Evolutionary conservation across 2,888 invertebrate species (phyloP), one percentile per base, ranked within the genome.

Genomic region (Carabus problematicus): DNA sequence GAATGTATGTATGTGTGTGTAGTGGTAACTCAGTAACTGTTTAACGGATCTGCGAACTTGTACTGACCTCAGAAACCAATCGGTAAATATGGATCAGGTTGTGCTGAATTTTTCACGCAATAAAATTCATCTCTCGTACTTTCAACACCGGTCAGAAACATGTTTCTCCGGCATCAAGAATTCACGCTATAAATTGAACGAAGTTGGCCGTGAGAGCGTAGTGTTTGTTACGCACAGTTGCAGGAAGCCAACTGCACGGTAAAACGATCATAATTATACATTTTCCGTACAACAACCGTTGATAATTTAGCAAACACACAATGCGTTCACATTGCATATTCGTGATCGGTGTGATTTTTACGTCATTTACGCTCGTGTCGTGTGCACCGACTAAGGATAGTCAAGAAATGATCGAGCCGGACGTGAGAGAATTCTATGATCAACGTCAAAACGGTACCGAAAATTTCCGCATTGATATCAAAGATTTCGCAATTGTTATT

Each of bases 361-460:
- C 49, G 56, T 19, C 40, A 41, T 29, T 52, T 56, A 3, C 29
- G 3, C 1, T n/a, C 3, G 11, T 11, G 11, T 66, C 56, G 54
- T 54, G 58, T 56, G 60, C 54, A 18, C 68, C 52, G 8, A 19
- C 14, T 1, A 52, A 49, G 45, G 47, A 19, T 1, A 59, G 11
- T 1, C 19, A 49, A 16, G 54, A 64, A 9, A 29, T 73, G n/a
- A 75, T 73, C 63, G 75, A 75, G 56, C 75, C 81, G 71, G 77
- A 80, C 70, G 81, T 82, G 72, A 79, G 81, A 59, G 72, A 82
- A 18, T 82, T 83, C 72, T 89, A 87, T 78, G 92, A 93, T 80
- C 91, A 93, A 77, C 82, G 92, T 7, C 93, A 93, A 78, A 92
- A 92, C 77, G 93, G 93, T 1, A 84, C 87, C 0, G 91, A 91